Evolutionary conservation across 2,113 vertebrate genomes (phyloP).

Genomic region (Zosterops japonicus): DNA sequence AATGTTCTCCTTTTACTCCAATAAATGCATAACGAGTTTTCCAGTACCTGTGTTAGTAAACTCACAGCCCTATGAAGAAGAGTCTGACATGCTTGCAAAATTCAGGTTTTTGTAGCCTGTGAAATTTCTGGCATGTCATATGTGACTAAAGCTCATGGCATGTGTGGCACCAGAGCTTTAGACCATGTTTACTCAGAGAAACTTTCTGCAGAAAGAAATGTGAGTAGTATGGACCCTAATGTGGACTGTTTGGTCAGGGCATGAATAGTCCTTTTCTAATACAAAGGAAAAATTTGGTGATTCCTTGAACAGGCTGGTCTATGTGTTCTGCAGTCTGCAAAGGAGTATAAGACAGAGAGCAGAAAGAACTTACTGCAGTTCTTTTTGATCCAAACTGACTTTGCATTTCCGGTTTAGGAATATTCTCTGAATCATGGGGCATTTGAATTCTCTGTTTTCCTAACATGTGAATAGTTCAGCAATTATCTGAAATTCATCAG

Average conservation of each 20-base stretch:
- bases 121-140: not conserved
- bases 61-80: not conserved
- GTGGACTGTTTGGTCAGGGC: not conserved
- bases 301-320: not conserved
- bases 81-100: not conserved
- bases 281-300: not conserved
- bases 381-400: not conserved
- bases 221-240: rapidly evolving
- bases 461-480: not conserved
- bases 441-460: not conserved
- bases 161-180: not conserved
- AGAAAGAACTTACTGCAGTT: not conserved
- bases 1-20: not conserved
- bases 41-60: not conserved
- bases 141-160: not conserved
- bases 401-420: not conserved
- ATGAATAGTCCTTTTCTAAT: not conserved
- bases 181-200: not conserved
- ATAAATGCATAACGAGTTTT: not conserved
- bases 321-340: not conserved
- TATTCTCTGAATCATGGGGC: rapidly evolving
- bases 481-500: not conserved
- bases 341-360: not conserved
- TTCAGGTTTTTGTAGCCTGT: not conserved
- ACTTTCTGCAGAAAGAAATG: not conserved